phyloP scores from a whole-genome alignment of 2,797 vertebrate species.

The Alectoris magna region DNA sequence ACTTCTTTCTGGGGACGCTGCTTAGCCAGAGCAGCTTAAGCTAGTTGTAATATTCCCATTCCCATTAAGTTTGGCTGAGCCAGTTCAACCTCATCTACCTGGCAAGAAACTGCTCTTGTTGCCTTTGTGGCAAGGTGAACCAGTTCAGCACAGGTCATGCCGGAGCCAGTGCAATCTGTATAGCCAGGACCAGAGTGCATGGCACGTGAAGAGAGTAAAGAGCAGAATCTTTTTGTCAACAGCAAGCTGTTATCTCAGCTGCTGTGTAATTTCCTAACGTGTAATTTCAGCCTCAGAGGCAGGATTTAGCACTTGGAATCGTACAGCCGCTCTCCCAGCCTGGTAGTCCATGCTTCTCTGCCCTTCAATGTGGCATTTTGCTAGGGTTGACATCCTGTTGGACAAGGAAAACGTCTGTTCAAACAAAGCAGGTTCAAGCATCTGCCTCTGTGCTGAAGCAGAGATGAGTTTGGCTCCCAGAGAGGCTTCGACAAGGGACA shows the following conservation, averaged over 20 bases:
- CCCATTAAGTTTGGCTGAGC: neutral
- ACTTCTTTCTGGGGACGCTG: neutral
- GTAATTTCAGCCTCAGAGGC: constrained; percentile 48
- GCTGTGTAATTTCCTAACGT: constrained; percentile 27
- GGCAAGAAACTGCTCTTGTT: neutral
- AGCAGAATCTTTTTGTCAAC: constrained; percentile 2
- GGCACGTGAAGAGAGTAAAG: neutral
- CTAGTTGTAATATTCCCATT: neutral
- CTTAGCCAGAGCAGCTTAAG: neutral
- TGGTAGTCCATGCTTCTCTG: neutral
- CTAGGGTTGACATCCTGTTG: accelerated
- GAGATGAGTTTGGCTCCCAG: neutral
- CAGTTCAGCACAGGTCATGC: neutral
- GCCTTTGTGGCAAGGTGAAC: neutral
- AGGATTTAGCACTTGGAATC: neutral
- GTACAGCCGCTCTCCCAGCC: neutral
- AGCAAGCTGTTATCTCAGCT: constrained; percentile 29
- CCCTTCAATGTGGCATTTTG: neutral
- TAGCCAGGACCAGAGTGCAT: neutral
- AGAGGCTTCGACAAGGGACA: neutral
- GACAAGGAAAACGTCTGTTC: neutral
- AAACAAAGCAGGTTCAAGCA: neutral
- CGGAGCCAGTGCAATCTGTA: neutral
- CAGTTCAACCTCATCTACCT: neutral
- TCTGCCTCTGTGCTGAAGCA: neutral